Conservation (phyloP, 2,113 vertebrate species). For the Ptyas mucosa region DNA sequence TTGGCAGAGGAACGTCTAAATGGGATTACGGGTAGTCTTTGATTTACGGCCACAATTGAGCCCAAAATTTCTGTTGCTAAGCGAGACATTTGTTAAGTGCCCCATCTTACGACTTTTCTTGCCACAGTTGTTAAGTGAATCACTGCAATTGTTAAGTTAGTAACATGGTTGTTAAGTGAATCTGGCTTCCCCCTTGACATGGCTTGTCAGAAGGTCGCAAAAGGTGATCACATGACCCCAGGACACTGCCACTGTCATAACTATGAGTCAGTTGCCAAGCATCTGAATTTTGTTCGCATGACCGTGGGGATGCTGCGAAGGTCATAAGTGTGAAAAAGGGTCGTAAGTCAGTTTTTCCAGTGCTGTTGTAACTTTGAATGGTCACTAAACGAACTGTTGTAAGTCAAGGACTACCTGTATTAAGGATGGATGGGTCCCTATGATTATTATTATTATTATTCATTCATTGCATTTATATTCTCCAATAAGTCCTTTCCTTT, state of each 20-base stretch:
- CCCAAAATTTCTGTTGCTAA: not conserved
- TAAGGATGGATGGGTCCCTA: not conserved
- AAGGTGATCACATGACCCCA: not conserved
- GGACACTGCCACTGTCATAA: not conserved
- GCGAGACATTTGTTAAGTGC: not conserved
- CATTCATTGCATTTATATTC: not conserved
- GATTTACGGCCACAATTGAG: not conserved
- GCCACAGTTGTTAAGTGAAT: not conserved
- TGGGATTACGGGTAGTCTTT: not conserved
- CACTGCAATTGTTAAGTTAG: not conserved
- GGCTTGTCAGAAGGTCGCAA: not conserved
- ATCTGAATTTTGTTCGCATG: not conserved
- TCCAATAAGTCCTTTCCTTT: not conserved
- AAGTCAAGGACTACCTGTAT: not conserved
- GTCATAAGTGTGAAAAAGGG: not conserved
- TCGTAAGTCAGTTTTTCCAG: not conserved
- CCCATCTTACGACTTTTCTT: not conserved
- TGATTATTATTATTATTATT: not conserved
- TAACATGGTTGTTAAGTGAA: not conserved
- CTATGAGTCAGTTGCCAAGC: not conserved
- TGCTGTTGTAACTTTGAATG: not conserved
- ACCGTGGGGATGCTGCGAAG: not conserved
- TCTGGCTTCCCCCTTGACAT: not conserved
- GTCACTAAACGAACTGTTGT: not conserved
- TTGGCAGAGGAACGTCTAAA: not conserved